Base-by-base conservation (phyloP, 2,113 vertebrate genomes). In the Amphilophus citrinellus region DNA sequence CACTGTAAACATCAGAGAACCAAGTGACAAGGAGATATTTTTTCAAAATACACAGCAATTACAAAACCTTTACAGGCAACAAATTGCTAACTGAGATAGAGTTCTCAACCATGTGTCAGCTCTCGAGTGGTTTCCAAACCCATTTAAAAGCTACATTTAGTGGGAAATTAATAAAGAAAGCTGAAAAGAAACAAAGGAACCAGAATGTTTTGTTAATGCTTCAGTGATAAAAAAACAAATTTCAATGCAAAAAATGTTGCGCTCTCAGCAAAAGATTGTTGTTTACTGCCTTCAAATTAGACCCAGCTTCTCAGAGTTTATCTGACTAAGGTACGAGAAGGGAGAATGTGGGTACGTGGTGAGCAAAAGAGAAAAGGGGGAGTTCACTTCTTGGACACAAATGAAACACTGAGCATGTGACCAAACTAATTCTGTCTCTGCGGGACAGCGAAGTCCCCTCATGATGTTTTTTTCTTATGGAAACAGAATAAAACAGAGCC, bases 391-490 rank as follows among this genome's bases (percentile, higher is more conserved):
- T 65, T 35, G 27, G 61, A 39, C 63, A 24, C 57, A 82, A 90
- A 80, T 24, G 77, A 37, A 37, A 18, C 58, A 82, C 32, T 39
- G 68, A 57, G 35, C 35, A 24, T 60, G 24, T 84, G 47, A 88
- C 71, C 66, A 61, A 91, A 78, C n/a, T 65, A 73, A 39, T 60
- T 77, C 11, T 83, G 68, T 39, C 75, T 91, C 73, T 61, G 50
- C 61, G 13, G 27, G 59, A 85, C 84, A 58, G 61, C 50, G n/a
- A 83, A 81, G 79, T 75, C 63, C 20, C 47, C 53, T 65, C 82
- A 82, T 79, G 84, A 78, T 79, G 84, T 59, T 88, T 89, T 88
- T 89, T 77, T 83, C 61, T 80, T 77, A 87, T 39, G 10, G 56
- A 59, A 85, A 71, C 80, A 5, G 68, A 87, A 84, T 80, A 87